Conservation (phyloP, 2,113 vertebrate species). For the Gallinago media region DNA sequence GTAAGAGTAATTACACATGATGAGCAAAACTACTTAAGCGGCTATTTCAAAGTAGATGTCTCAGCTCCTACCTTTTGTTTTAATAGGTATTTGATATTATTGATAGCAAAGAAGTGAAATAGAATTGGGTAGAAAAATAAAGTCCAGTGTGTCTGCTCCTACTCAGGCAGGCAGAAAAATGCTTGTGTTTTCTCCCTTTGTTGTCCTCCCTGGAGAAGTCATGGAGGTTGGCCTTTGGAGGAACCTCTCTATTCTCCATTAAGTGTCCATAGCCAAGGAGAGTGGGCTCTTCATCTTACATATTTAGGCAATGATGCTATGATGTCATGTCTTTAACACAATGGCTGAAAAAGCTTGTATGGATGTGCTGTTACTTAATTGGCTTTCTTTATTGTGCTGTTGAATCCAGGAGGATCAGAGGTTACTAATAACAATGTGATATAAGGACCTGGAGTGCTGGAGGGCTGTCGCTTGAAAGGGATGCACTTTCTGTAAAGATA, state of each 20-base stretch:
- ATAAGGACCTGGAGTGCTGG: not conserved
- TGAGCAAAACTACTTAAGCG: not conserved
- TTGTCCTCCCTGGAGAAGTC: fast-evolving
- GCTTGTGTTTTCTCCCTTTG: fast-evolving
- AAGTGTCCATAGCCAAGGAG: not conserved
- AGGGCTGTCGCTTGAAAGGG: constrained; percentile 13
- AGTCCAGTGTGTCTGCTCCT: not conserved
- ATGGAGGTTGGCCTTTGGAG: not conserved
- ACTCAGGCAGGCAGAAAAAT: not conserved
- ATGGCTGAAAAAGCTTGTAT: not conserved
- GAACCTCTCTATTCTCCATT: not conserved
- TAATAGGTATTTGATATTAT: not conserved
- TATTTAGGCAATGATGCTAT: not conserved
- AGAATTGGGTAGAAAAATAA: not conserved
- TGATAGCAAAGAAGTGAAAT: not conserved
- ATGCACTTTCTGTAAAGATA: constrained; percentile 5
- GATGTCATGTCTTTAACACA: not conserved
- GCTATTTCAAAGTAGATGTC: constrained; percentile 4
- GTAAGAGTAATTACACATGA: not conserved
- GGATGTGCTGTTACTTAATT: not conserved
- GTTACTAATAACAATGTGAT: not conserved
- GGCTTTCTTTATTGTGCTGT: not conserved
- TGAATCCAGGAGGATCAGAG: constrained; percentile 6
- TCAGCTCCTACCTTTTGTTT: not conserved
- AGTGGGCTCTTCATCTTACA: not conserved